Base-by-base conservation (phyloP, 1,140 invertebrate species). In the Leptinotarsa lineolata region DNA sequence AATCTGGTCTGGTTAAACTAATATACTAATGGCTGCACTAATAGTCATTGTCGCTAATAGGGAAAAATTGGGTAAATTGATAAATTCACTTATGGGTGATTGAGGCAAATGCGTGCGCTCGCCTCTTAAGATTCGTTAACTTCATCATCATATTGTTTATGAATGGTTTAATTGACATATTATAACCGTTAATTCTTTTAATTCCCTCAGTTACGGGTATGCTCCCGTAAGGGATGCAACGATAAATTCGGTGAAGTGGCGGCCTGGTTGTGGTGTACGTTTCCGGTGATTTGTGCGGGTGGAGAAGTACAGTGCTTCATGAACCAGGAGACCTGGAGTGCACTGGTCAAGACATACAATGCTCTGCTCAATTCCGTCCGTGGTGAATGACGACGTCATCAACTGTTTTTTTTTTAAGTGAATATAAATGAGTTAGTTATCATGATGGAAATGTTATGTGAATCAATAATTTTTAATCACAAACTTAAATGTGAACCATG, bases 51-150 rank as follows among this genome's bases (percentile, higher is more conserved):
- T 82, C 79, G 81, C 82, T 84, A 84, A 84, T 84, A 82, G 83
- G 82, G 82, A 84, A 83, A 84, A 84, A 84, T 84, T 84, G 83
- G 82, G 83, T 84, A 84, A 84, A 84, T 84, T 84, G 83, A 84
- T 84, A 84, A 84, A 83, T 84, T 84, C 83, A 84, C 80, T 84
- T 83, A 83, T 77, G 76, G 81, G 76, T 77, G 75, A 83, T 83
- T 83, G 81, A 82, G 75, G 68, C 75, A 78, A 81, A 80, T 79
- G 81, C 79, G 81, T 80, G 73, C 78, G 78, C 79, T 74, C 68
- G 72, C 67, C 77, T 68, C 68, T 76, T 79, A 70, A 75, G 69
- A 72, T 77, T 79, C 72, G 77, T 79, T 79, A 79, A 78, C 74
- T 75, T 77, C 74, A 76, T 76, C 74, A 75, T 46, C 74, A 73